Base-by-base conservation (phyloP, 2,113 vertebrate species). In the Spheniscus mendiculus region DNA sequence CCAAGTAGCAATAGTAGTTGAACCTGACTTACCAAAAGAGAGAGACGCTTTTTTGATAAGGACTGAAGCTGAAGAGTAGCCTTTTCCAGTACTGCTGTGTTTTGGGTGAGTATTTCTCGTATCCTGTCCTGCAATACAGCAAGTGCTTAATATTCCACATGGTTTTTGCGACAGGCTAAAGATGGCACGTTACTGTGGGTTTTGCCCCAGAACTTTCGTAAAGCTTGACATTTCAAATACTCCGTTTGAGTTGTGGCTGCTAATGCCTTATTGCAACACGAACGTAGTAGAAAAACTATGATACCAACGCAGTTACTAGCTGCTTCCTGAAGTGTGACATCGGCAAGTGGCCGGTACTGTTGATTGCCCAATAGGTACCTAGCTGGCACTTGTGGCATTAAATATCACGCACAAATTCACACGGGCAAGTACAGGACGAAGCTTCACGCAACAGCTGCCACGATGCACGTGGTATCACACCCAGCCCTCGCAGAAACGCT, bases 391-490 rank as follows among this genome's bases (percentile, higher is more conserved):
- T 15, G 1, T 27, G 9, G 38, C 34, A 87, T 74, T 73, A 83
- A 61, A 42, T n/a, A 32, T 45, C 88, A 83, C 29, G 55, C 18
- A 23, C 8, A 80, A 77, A 47, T 47, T 71, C 20, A 61, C 32
- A 45, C 1, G 2, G 53, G 7, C 19, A 62, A 80, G 11, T 2
- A 4, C 6, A 83, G 36, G 36, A 70, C 36, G 7, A 90, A 77
- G 18, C 26, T 32, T 40, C 7, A 38, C 6, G 15, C 4, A 40
- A 34, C 18, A 59, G 50, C 8, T 90, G 42, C 18, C 34, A 15
- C 0, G 0, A 58, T 4, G 22, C 30, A 38, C 0, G 1, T 21
- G 5, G 13, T 16, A 78, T 13, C 6, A 0, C 12, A 34, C 4
- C n/a, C 38, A 62, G 0, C 20, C 32, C 19, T 78, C 4, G 1